Base-by-base conservation (phyloP, 2,797 vertebrate species). In the Kryptolebias ocellatus region DNA sequence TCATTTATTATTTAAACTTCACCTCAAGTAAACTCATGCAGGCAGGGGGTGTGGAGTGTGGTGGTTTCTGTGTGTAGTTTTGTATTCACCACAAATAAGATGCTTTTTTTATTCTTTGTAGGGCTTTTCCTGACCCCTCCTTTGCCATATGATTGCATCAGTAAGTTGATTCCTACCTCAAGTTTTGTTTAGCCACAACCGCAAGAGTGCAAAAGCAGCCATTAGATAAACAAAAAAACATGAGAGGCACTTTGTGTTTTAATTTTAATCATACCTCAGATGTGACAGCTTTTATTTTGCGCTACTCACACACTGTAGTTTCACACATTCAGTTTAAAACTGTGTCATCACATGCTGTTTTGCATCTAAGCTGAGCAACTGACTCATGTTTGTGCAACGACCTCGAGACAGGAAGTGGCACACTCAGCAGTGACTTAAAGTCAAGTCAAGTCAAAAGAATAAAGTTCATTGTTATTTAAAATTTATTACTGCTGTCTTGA, bases 361-460 rank as follows among this genome's bases (percentile, higher is more conserved):
- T 72, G 71, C 69, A 64, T 70, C 27, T 60, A 17, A 52, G 77
- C 68, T 74, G 53, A 76, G 65, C 65, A 70, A 67, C 10, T 76
- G 80, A 90, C 42, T 84, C 82, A 79, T n/a, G 53, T 62, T 63
- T 79, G 63, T 76, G 73, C 58, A 79, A 72, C 50, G 42, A 14
- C 56, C 20, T 60, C 1, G 0, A 72, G 18, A 79, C 79, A 87
- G 87, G 84, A 91, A 90, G 79, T 70, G 45, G 28, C 72, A 67
- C 52, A 74, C 65, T 80, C 68, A 66, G 72, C 45, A 34, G 17
- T 65, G 46, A 53, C 69, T 70, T 18, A 27, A 50, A 70, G 54
- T 24, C 20, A 24, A 24, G 20, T 24, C 20, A 24, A 24, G 20
- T 24, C 20, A 24, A 24, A 10, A 39, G 63, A 68, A 31, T 7